Conservation (phyloP, 2,113 vertebrate species). For the Tringa solitaria region DNA sequence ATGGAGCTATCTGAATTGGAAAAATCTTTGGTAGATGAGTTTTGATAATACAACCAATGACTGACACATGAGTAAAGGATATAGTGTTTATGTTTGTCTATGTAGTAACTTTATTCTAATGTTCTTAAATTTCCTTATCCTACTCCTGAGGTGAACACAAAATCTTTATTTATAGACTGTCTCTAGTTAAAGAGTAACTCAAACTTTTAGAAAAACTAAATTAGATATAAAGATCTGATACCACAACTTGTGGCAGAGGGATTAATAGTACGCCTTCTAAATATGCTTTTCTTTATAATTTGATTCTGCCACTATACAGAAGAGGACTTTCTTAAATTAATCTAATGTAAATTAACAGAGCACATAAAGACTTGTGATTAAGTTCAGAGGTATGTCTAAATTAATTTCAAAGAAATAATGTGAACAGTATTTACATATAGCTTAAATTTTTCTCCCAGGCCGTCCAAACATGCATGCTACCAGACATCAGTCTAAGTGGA, state of each 20-base stretch:
- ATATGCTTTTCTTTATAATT: not conserved
- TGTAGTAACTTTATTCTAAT: not conserved
- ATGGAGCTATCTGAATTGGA: not conserved
- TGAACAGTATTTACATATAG: not conserved
- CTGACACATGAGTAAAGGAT: not conserved
- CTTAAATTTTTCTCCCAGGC: not conserved
- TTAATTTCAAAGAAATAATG: not conserved
- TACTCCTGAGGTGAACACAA: not conserved
- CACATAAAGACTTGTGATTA: not conserved
- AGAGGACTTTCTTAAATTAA: not conserved
- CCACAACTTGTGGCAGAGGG: not conserved
- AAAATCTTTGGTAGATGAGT: not conserved
- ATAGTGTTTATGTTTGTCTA: not conserved
- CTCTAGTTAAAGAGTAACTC: not conserved
- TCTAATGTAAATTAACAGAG: not conserved
- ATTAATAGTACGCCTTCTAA: not conserved
- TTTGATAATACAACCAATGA: not conserved
- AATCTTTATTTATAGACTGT: not conserved
- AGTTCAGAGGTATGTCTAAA: not conserved
- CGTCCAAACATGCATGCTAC: not conserved
- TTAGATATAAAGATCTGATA: not conserved
- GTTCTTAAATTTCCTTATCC: not conserved
- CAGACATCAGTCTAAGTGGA: not conserved
- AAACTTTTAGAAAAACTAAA: not conserved
- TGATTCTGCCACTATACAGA: not conserved